A percentile compares a stretch with the other conserved stretches of the same genome.
phyloP scores from a whole-genome alignment of 2,113 vertebrate genomes.

The Odobenus rosmarus region DNA sequence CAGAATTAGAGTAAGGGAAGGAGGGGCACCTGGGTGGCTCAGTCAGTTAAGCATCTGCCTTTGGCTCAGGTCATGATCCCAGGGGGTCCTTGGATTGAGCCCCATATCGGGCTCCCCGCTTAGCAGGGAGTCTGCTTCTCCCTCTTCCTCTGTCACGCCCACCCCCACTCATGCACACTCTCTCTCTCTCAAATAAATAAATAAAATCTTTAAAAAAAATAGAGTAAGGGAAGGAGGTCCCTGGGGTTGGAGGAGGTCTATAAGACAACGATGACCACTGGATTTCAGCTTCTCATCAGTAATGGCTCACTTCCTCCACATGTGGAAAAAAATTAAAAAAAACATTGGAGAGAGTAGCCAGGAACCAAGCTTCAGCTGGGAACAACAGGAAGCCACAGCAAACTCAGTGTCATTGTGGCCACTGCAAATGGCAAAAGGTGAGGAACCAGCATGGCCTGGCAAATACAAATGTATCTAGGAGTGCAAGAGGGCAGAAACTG shows the following conservation, averaged over 20 bases:
- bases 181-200: too few relatives aligned
- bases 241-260: neutral
- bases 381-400: conserved; percentile 33
- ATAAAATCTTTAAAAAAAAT: neutral
- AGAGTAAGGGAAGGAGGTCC: neutral
- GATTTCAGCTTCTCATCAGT: neutral
- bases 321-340: neutral
- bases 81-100: neutral
- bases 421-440: neutral
- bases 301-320: neutral
- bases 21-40: neutral
- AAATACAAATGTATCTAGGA: neutral
- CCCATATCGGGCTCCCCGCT: neutral
- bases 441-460: neutral
- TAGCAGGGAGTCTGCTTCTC: neutral
- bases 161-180: too few relatives aligned
- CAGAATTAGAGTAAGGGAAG: neutral
- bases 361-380: neutral
- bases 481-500: neutral
- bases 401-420: neutral
- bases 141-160: neutral
- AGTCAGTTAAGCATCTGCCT: neutral
- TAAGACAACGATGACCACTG: neutral
- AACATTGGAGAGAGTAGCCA: neutral
- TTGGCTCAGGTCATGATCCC: neutral